Base-by-base conservation (phyloP, 2,888 invertebrate genomes). In the Caenorhabditis uteleia region DNA sequence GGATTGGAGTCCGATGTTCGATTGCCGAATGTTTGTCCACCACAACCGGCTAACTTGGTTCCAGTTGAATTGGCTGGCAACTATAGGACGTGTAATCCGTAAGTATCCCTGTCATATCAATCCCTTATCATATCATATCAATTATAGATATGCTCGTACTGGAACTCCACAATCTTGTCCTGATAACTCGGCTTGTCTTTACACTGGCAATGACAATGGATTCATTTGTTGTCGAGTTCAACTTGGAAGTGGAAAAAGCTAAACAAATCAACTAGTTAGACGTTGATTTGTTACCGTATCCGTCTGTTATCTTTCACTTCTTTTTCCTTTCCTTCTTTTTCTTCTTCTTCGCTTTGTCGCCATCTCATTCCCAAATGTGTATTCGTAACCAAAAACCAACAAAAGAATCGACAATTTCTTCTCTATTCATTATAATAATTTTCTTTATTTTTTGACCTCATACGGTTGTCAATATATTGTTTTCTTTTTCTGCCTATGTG, bases 171-270 rank as follows among this genome's bases (percentile, higher is more conserved):
- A 81, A 64, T 62, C 76, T 18, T 78, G 75, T 43, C 77, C 78
- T 7, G 77, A 77, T 58, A 78, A 78, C 46, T 77, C 79, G 38
- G 79, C 79, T 8, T 76, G 79, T 68, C 65, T 80, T 27, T 81
- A 80, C 75, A 81, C 80, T 6, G 82, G 79, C 26, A 72, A 71
- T 45, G 78, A 81, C 62, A 79, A 79, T 54, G 78, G 79, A 12
- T 82, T 81, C 74, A 79, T 82, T 60, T 82, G 82, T 53, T 82
- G 82, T 55, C 56, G 81, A 38, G 78, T 81, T 18, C 80, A 81
- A 50, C 57, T 78, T 48, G 73, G 71, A 18, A 53, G 48, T 29
- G 74, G 75, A 45, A 68, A 69, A 45, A 66, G 53, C 46, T 56
- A 57, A 53, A 50, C 5, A 27, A 16, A 6, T 25, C 34, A 7